A percentile compares a stretch with the other conserved stretches of the same genome.
Evolutionary conservation across 2,888 invertebrate genomes (phyloP).

Genomic region (Marasmarcha lunaedactyla): DNA sequence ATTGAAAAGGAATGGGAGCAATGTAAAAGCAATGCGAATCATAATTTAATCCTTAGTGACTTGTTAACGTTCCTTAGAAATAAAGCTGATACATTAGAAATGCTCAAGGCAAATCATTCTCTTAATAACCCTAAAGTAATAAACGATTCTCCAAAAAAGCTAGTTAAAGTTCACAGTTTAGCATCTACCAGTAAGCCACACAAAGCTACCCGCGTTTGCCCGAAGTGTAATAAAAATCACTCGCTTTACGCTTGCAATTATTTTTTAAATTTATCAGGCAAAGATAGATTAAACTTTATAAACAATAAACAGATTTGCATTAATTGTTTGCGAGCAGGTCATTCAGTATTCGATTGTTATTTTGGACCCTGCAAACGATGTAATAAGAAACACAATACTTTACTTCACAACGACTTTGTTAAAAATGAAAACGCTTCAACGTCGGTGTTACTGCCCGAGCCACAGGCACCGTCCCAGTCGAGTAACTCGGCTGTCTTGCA

Average conservation of each 20-base stretch:
- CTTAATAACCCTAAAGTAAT: not conserved
- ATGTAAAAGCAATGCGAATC: not conserved
- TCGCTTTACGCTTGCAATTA: conserved; percentile 1
- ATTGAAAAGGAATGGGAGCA: conserved; percentile 14
- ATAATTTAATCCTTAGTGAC: not conserved
- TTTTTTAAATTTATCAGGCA: conserved; percentile 3
- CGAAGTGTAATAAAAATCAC: conserved; percentile 3
- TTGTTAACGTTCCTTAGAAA: conserved; percentile 1
- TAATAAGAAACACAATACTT: conserved; percentile 2
- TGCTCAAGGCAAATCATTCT: conserved; percentile 1
- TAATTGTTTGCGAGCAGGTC: conserved; percentile 5
- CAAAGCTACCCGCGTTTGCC: not conserved
- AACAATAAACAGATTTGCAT: no score
- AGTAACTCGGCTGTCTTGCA: not conserved
- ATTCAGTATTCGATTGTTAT: not conserved
- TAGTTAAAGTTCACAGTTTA: not conserved
- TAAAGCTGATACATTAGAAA: no score
- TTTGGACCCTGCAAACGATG: conserved; percentile 7
- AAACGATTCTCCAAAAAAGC: not conserved
- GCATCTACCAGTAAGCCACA: conserved; percentile 1
- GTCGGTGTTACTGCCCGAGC: not conserved
- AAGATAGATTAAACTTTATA: no score
- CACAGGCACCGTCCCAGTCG: not conserved
- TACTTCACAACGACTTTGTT: not conserved
- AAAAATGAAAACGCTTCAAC: not conserved